A percentile compares a stretch with the other conserved stretches of the same genome.
Evolutionary conservation across 2,888 invertebrate species (phyloP).

Genomic region (Chalcis sispes): DNA sequence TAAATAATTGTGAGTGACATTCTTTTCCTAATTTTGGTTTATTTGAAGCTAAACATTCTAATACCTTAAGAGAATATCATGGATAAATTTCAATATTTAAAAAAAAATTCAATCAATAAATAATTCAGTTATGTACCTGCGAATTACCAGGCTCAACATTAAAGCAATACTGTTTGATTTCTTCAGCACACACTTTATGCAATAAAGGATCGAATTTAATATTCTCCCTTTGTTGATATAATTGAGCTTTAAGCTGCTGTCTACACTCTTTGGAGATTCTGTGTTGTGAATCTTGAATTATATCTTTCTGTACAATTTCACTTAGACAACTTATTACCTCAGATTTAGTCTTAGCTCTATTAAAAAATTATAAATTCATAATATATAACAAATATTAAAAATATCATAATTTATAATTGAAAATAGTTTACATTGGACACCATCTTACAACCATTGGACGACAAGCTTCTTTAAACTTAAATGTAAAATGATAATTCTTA

Average conservation of each 20-base stretch:
- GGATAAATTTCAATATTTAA: constrained; percentile 1
- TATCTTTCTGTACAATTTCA: constrained; percentile 92
- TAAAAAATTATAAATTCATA: constrained; percentile 76
- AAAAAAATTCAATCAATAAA: constrained; percentile 12
- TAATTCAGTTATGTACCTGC: constrained; percentile 72
- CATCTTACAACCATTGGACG: constrained; percentile 84
- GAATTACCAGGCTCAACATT: constrained; percentile 83
- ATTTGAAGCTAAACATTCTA: constrained; percentile 84
- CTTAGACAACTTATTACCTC: constrained; percentile 93
- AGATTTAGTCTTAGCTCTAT: constrained; percentile 84
- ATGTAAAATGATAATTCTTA: constrained; percentile 95
- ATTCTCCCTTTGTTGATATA: constrained; percentile 94
- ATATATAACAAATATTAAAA: neutral
- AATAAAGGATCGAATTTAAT: constrained; percentile 91
- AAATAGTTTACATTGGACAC: constrained; percentile 76
- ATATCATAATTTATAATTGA: neutral
- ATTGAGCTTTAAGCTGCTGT: constrained; percentile 92
- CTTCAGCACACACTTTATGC: constrained; percentile 87
- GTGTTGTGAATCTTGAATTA: constrained; percentile 84
- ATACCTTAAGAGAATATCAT: constrained; percentile 78
- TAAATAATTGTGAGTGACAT: constrained; percentile 90
- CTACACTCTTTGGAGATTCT: constrained; percentile 92
- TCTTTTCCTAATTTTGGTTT: constrained; percentile 80
- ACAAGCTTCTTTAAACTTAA: constrained; percentile 96
- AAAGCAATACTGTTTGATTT: constrained; percentile 86